A percentile compares a stretch with the other conserved stretches of the same genome.
Conservation (phyloP, 2,113 vertebrate genomes). For the Plecotus auritus region DNA sequence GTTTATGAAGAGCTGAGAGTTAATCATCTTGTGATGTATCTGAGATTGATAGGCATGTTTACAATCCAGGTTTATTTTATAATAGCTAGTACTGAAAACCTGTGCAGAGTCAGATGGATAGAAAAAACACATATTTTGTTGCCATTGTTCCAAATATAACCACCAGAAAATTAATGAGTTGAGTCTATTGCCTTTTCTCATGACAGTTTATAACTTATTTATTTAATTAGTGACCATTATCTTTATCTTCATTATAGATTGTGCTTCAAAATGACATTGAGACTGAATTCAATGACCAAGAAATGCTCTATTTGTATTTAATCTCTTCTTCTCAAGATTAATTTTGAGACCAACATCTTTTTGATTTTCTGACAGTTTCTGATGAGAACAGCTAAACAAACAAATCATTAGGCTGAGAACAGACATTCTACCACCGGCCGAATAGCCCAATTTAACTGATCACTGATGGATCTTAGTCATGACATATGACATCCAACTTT, state of each 20-base stretch:
- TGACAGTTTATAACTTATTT: background rate
- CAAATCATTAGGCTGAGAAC: slow-evolving; percentile 62
- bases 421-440: slow-evolving; percentile 2
- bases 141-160: slow-evolving; percentile 12
- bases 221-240: slow-evolving; percentile 22
- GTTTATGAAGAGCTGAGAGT: background rate
- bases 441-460: slow-evolving; percentile 42
- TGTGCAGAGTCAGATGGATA: background rate
- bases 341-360: slow-evolving; percentile 38
- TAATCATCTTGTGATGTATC: background rate
- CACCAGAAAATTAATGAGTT: slow-evolving; percentile 34
- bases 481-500: slow-evolving; percentile 51
- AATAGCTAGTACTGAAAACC: background rate
- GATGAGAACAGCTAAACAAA: slow-evolving; percentile 62
- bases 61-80: background rate
- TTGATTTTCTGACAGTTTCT: slow-evolving; percentile 23
- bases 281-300: background rate
- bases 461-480: slow-evolving; percentile 29
- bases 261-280: background rate
- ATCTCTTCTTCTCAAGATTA: slow-evolving; percentile 32
- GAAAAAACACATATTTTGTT: slow-evolving; percentile 5
- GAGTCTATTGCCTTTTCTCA: slow-evolving; percentile 24
- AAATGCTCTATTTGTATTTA: slow-evolving; percentile 3
- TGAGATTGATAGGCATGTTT: background rate
- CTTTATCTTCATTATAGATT: slow-evolving; percentile 31